phyloP scores from a whole-genome alignment of 2,113 vertebrate species.

The Physeter macrocephalus region DNA sequence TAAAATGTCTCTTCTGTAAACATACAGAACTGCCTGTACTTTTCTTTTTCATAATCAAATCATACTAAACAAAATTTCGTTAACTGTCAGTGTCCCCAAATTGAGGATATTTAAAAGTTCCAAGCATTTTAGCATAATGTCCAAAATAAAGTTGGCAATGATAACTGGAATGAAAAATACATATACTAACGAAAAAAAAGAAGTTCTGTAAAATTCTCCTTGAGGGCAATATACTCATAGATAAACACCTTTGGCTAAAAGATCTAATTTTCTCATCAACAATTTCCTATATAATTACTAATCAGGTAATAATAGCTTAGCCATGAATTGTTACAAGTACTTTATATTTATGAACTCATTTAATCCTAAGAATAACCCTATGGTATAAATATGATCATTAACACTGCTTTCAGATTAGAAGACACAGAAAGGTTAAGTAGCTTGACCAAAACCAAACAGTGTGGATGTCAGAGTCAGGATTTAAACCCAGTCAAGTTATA shows the following conservation, averaged over 20 bases:
- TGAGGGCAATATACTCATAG: neutral
- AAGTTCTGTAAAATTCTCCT: neutral
- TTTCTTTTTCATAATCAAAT: neutral
- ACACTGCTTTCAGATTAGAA: neutral
- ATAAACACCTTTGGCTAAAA: neutral
- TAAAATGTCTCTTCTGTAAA: neutral
- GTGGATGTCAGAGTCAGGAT: neutral
- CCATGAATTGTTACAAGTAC: neutral
- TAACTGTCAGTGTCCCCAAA: neutral
- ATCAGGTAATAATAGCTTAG: neutral
- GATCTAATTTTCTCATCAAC: neutral
- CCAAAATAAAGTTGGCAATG: neutral
- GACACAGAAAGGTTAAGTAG: neutral
- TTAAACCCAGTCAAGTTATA: neutral
- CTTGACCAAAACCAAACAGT: neutral
- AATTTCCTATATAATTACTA: neutral
- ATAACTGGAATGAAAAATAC: neutral
- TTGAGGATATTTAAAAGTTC: neutral
- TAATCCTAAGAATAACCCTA: neutral
- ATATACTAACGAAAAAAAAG: neutral
- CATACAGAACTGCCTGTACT: neutral
- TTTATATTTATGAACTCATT: neutral
- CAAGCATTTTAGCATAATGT: neutral
- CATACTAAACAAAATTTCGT: neutral
- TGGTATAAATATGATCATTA: neutral